Percentiles rank a stretch among this genome's conserved stretches.
Conservation (phyloP, 1,140 invertebrate genomes). For the Achroia grisella region DNA sequence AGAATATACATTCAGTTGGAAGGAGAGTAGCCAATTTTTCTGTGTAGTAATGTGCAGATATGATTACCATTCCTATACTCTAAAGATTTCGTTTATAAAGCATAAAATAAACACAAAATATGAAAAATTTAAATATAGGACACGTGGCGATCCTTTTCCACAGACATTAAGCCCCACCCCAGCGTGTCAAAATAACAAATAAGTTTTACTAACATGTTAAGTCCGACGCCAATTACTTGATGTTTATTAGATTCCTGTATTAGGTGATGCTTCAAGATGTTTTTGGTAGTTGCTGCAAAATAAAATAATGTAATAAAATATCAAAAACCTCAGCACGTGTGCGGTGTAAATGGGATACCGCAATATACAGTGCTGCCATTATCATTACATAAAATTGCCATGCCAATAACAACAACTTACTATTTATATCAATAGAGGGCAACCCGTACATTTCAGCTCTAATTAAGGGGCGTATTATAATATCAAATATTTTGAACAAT, state of each 20-base stretch:
- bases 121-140: constrained; percentile 50
- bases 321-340: constrained; percentile 68
- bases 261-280: constrained; percentile 24
- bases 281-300: constrained; percentile 33
- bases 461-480: too few relatives aligned
- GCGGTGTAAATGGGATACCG: constrained; percentile 65
- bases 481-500: too few relatives aligned
- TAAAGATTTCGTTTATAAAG: too few relatives aligned
- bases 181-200: constrained; percentile 57
- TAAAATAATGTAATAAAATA: constrained; percentile 58
- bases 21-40: too few relatives aligned
- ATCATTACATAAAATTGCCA: too few relatives aligned
- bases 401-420: too few relatives aligned
- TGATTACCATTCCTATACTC: too few relatives aligned
- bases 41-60: too few relatives aligned
- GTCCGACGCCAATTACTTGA: constrained; percentile 29
- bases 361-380: constrained; percentile 34
- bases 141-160: constrained; percentile 63
- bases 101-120: constrained; percentile 20
- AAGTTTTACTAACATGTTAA: constrained; percentile 43
- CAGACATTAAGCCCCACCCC: constrained; percentile 67
- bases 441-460: too few relatives aligned
- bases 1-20: too few relatives aligned
- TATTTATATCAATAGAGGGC: too few relatives aligned
- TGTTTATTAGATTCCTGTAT: constrained; percentile 28